phyloP scores from a whole-genome alignment of 1,140 invertebrate genomes.

The Ectropis grisescens region DNA sequence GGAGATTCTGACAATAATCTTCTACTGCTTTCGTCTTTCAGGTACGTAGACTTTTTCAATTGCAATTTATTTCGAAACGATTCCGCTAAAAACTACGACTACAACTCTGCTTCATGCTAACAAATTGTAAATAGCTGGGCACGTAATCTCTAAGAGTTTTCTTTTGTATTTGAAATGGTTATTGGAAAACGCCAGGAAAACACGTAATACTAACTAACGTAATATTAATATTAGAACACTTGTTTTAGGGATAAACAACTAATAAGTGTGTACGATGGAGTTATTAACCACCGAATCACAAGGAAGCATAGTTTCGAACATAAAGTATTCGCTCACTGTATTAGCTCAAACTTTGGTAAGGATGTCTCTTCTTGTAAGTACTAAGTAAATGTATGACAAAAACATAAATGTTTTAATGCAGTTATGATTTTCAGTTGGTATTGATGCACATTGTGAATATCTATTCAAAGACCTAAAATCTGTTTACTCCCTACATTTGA shows the following conservation, averaged over 20 bases:
- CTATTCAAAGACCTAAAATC: conserved; percentile 28
- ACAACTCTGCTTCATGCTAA: too few relatives aligned
- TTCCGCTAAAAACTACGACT: too few relatives aligned
- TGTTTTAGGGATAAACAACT: conserved; percentile 50
- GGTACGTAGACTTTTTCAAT: conserved; percentile 24
- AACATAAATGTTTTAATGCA: too few relatives aligned
- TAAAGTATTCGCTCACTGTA: conserved; percentile 49
- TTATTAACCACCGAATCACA: conserved; percentile 35
- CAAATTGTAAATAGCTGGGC: too few relatives aligned
- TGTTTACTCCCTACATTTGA: too few relatives aligned
- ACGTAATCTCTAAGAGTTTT: too few relatives aligned
- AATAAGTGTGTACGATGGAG: conserved; percentile 42
- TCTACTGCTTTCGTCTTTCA: conserved; percentile 37
- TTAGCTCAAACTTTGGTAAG: conserved; percentile 56
- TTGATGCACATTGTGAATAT: conserved; percentile 47
- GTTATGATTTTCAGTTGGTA: conserved; percentile 52
- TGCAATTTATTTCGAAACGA: conserved; percentile 1
- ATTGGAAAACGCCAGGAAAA: too few relatives aligned
- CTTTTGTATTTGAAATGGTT: too few relatives aligned
- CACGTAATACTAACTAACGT: too few relatives aligned
- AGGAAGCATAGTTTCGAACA: conserved; percentile 42
- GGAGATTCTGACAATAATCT: conserved; percentile 68
- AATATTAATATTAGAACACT: too few relatives aligned
- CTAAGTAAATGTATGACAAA: too few relatives aligned
- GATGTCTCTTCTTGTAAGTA: too few relatives aligned